These are phyloP conservation scores for Phragmatobia fuliginosa DNA, from an alignment of 2,888 invertebrate genomes.

Conservation along the genomic window DNA sequence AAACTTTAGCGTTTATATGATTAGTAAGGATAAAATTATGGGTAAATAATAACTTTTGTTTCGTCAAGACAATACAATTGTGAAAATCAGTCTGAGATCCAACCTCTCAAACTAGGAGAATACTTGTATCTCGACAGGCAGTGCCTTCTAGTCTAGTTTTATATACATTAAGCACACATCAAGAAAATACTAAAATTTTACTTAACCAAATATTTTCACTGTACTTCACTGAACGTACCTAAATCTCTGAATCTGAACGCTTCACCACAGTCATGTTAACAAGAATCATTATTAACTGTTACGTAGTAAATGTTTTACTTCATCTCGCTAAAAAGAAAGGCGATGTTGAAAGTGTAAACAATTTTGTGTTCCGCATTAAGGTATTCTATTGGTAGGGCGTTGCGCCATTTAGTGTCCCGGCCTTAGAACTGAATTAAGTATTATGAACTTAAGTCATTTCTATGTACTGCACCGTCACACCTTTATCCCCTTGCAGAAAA, in stretches of 20 bases:
- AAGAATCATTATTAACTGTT: constrained; percentile 19
- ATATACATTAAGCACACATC: too few relatives aligned
- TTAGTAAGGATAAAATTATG: too few relatives aligned
- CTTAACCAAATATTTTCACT: neutral
- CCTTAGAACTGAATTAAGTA: neutral
- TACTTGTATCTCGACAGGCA: too few relatives aligned
- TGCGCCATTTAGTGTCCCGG: constrained; percentile 5
- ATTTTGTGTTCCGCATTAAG: constrained; percentile 27
- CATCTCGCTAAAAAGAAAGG: constrained; percentile 37
- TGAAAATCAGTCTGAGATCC: too few relatives aligned
- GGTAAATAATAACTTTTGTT: too few relatives aligned
- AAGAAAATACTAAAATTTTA: neutral
- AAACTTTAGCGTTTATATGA: too few relatives aligned
- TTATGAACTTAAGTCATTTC: neutral
- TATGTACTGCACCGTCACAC: neutral
- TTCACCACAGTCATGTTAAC: constrained; percentile 7
- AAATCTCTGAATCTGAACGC: neutral
- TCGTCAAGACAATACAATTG: too few relatives aligned
- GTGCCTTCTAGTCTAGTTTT: too few relatives aligned
- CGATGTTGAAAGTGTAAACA: constrained; percentile 25
- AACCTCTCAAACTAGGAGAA: too few relatives aligned
- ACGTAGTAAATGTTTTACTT: constrained; percentile 28
- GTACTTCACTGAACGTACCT: neutral
- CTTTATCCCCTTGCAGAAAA: too few relatives aligned
- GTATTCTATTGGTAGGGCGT: neutral